A percentile compares a stretch with the other conserved stretches of the same genome.
Conservation (phyloP, 2,113 vertebrate genomes). For the Alosa alosa region DNA sequence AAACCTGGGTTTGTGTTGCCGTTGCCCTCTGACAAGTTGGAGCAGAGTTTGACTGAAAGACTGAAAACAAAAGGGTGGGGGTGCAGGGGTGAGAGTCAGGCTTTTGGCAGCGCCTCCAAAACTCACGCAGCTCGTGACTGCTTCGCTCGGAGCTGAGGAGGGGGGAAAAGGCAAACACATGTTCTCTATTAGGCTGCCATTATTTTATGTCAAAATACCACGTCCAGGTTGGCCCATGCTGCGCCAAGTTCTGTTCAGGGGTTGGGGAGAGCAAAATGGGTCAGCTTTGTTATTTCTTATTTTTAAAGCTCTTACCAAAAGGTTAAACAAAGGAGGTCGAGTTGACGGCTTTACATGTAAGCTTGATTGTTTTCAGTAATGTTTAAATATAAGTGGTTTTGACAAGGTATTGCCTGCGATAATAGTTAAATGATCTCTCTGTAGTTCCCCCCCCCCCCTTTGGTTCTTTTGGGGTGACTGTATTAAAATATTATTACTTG, state of each 20-base stretch:
- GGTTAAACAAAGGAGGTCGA: constrained; percentile 17
- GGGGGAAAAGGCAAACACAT: constrained; percentile 35
- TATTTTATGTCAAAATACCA: constrained; percentile 45
- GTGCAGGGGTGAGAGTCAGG: neutral
- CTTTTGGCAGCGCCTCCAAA: constrained; percentile 35
- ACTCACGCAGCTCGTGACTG: neutral
- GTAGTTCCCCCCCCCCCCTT: neutral
- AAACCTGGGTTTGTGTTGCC: constrained; percentile 15
- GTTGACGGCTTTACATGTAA: neutral
- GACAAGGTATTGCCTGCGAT: constrained; percentile 24
- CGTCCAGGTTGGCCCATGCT: constrained; percentile 29
- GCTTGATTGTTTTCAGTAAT: constrained; percentile 12
- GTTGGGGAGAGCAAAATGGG: constrained; percentile 4
- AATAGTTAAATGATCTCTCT: constrained; percentile 42
- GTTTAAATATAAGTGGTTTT: constrained; percentile 18
- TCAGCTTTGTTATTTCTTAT: constrained; percentile 17
- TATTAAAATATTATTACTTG: constrained; percentile 47
- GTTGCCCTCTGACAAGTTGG: constrained; percentile 17
- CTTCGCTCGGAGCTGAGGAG: constrained; percentile 5
- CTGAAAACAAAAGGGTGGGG: constrained; percentile 6
- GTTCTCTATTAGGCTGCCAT: constrained; percentile 45
- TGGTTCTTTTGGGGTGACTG: neutral
- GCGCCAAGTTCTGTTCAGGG: constrained; percentile 16
- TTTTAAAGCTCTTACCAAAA: constrained; percentile 5
- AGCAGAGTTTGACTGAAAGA: constrained; percentile 4